Evolutionary conservation across 2,113 vertebrate genomes (phyloP).

Genomic region (Chaetura pelagica): DNA sequence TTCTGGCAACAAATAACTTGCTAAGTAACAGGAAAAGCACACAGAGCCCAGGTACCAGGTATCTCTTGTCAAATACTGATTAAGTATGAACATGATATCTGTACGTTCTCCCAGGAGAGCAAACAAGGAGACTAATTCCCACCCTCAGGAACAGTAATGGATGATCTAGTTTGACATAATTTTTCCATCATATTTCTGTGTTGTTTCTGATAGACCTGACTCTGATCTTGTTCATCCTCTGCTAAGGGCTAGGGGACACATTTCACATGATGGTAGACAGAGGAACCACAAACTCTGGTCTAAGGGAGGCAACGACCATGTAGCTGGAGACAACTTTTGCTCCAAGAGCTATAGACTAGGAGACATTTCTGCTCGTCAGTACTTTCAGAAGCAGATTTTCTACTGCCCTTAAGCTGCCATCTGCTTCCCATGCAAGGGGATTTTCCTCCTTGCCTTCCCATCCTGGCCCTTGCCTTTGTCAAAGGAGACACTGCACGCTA

Average conservation of each 20-base stretch:
- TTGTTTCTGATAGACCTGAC: background rate
- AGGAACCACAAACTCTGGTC: background rate
- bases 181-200: background rate
- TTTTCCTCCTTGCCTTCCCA: background rate
- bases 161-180: rapidly evolving
- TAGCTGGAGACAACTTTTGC: background rate
- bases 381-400: rapidly evolving
- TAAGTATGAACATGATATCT: background rate
- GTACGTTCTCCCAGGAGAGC: background rate
- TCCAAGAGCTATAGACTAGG: background rate
- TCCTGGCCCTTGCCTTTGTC: background rate
- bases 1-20: background rate
- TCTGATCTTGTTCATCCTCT: background rate
- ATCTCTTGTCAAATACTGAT: slow-evolving; percentile 11
- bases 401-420: background rate
- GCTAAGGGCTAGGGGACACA: background rate
- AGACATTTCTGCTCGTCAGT: background rate
- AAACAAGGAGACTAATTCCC: background rate
- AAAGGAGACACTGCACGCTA: background rate
- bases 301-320: background rate
- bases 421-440: background rate
- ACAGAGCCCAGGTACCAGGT: background rate
- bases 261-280: rapidly evolving
- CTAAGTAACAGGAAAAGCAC: background rate
- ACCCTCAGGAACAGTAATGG: background rate